Percentiles rank a stretch among this genome's conserved stretches.
phyloP scores from a whole-genome alignment of 2,888 invertebrate species.

The Aphidoletes aphidimyza region DNA sequence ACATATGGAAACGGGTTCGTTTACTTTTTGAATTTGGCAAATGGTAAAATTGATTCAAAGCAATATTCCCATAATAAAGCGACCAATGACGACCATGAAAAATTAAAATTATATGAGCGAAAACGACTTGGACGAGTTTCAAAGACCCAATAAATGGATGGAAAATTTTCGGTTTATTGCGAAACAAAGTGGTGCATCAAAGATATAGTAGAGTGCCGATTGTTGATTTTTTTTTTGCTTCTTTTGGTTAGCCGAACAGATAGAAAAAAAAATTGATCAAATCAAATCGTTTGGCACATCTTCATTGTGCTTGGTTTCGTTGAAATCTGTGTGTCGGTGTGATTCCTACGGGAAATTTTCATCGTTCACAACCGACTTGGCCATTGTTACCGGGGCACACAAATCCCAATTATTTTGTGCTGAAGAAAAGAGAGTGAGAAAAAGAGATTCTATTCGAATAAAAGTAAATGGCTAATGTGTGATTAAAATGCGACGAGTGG shows the following conservation, averaged over 20 bases:
- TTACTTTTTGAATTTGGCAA: slow-evolving; percentile 16
- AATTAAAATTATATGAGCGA: no score
- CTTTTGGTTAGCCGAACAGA: neutral
- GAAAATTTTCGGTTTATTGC: neutral
- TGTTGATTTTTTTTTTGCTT: neutral
- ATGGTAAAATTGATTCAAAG: neutral
- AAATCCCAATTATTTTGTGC: slow-evolving; percentile 17
- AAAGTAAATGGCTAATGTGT: slow-evolving; percentile 47
- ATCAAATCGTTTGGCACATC: slow-evolving; percentile 29
- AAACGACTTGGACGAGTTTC: neutral
- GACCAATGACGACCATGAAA: neutral
- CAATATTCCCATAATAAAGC: neutral
- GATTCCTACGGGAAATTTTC: neutral
- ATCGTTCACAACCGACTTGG: neutral
- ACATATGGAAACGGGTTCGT: slow-evolving; percentile 33
- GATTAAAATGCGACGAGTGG: slow-evolving; percentile 27
- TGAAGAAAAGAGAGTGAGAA: neutral
- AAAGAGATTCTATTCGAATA: slow-evolving; percentile 29
- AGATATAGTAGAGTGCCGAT: neutral
- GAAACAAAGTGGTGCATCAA: neutral
- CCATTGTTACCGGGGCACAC: neutral
- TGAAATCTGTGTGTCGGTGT: neutral
- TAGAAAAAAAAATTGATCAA: neutral
- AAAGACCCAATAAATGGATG: neutral
- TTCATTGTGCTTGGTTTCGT: neutral